Base-by-base conservation (phyloP, 2,888 invertebrate species). In the Andrena fulva region DNA sequence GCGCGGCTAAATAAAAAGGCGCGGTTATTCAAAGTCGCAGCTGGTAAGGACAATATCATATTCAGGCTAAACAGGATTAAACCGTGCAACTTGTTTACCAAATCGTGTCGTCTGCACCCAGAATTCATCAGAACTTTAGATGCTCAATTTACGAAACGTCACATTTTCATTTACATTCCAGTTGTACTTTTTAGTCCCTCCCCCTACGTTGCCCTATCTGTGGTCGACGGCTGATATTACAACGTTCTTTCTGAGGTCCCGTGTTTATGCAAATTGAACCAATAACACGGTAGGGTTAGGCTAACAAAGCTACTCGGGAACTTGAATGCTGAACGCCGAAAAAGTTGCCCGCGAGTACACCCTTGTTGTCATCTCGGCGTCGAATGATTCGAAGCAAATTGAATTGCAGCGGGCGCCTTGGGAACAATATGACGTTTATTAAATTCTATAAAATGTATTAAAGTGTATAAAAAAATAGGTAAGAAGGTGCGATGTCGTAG, bases 71-170 rank as follows among this genome's bases (percentile, higher is more conserved):
- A 31, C 69, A 29, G 54, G 79, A 64, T 50, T 70, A 66, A 59
- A 50, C 20, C 35, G 16, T 7, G 16, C 27, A 76, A 71, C 60
- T 80, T 76, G 66, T 70, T 16, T 31, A 20, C 42, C 70, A 76
- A 80, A 76, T 66, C 35, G 66, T 76, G 35, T 52, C 70, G 66
- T 66, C 66, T 71, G 79, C 35, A 59, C 56, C 10, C 29, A 35
- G 52, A 64, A 76, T 80, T 76, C 70, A 80, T 80, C 80, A 71
- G 66, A 80, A 80, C 76, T 80, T 76, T 70, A 71, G 70, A 66
- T 70, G 66, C 50, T 64, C 76, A 59, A 76, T 80, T 70, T 77
- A 71, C 76, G 27, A 71, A 80, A 64, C 76, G 35, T 60, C 66
- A 66, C 70, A 71, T 71, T 75, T 78, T 68, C 48, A 78, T 78